These are phyloP conservation scores for Scytalopus superciliaris DNA, from an alignment of 2,113 vertebrate genomes.

Conservation along the genomic window DNA sequence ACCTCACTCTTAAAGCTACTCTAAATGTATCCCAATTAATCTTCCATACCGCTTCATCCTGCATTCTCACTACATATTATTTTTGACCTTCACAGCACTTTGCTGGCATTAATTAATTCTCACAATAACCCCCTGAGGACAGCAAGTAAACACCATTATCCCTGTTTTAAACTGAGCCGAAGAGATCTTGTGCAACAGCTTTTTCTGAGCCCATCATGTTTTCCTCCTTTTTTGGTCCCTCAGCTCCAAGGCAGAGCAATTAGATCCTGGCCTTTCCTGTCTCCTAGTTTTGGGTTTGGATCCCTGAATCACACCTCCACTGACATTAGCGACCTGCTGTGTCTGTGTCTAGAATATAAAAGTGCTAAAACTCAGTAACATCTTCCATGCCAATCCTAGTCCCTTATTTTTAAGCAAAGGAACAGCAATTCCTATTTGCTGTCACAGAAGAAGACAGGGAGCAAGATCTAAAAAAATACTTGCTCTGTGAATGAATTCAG, in stretches of 20 bases:
- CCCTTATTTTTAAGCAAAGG: not conserved
- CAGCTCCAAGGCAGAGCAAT: not conserved
- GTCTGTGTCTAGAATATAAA: not conserved
- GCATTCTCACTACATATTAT: not conserved
- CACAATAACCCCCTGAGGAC: not conserved
- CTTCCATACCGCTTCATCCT: not conserved
- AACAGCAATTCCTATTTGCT: not conserved
- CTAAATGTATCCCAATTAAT: not conserved
- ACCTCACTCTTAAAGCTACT: not conserved
- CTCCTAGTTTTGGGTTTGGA: not conserved
- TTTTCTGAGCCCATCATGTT: not conserved
- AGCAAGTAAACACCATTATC: not conserved
- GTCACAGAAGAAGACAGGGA: not conserved
- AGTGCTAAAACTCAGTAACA: not conserved
- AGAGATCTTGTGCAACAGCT: not conserved
- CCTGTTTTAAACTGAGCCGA: not conserved
- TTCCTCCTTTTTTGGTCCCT: not conserved
- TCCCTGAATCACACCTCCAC: not conserved
- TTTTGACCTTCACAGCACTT: slow-evolving; percentile 18
- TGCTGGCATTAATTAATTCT: slow-evolving; percentile 6
- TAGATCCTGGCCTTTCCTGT: slow-evolving; percentile 1
- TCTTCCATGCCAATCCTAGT: not conserved
- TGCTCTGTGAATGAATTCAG: slow-evolving; percentile 39
- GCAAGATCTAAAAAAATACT: slow-evolving; percentile 19
- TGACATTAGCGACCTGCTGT: not conserved